These are phyloP conservation scores for Actinopyga echinites DNA, from an alignment of 53 echinoderm and acorn worm genomes.

Conservation along the genomic window DNA sequence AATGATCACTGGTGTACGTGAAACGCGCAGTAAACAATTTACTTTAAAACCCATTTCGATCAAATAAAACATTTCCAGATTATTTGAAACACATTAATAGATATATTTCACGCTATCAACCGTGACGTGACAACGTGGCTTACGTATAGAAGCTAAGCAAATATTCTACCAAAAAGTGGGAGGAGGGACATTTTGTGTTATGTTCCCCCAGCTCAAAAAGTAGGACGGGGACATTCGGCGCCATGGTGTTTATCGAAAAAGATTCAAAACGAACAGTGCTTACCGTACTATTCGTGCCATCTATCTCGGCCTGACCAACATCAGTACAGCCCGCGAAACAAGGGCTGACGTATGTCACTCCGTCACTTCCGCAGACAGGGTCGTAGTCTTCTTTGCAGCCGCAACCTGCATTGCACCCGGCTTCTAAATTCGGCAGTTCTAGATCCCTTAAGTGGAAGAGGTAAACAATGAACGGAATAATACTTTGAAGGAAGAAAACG, in stretches of 20 bases:
- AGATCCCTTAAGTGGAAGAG: not conserved
- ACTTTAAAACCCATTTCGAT: too few relatives aligned
- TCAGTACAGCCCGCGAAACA: constrained; percentile 57
- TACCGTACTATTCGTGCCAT: not conserved
- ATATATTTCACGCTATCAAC: too few relatives aligned
- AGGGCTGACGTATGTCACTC: constrained; percentile 36
- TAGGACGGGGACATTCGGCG: not conserved
- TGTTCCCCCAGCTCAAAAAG: not conserved
- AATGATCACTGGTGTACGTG: too few relatives aligned
- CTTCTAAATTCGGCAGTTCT: constrained; percentile 7
- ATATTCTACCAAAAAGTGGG: not conserved
- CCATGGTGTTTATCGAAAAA: not conserved
- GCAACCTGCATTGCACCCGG: constrained; percentile 2
- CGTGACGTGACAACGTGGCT: too few relatives aligned
- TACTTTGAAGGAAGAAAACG: too few relatives aligned
- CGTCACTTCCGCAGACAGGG: constrained; percentile 55
- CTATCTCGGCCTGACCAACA: not conserved
- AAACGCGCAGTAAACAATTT: too few relatives aligned
- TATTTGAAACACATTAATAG: too few relatives aligned
- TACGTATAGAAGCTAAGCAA: not conserved
- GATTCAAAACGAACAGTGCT: not conserved
- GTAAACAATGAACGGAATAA: not conserved
- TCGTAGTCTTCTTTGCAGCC: constrained; percentile 26
- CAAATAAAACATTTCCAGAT: too few relatives aligned
- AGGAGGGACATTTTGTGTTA: too few relatives aligned